Percentiles rank a stretch among this genome's conserved stretches.
Conservation (phyloP, 2,797 vertebrate genomes). For the Phrynocephalus vlangalii region DNA sequence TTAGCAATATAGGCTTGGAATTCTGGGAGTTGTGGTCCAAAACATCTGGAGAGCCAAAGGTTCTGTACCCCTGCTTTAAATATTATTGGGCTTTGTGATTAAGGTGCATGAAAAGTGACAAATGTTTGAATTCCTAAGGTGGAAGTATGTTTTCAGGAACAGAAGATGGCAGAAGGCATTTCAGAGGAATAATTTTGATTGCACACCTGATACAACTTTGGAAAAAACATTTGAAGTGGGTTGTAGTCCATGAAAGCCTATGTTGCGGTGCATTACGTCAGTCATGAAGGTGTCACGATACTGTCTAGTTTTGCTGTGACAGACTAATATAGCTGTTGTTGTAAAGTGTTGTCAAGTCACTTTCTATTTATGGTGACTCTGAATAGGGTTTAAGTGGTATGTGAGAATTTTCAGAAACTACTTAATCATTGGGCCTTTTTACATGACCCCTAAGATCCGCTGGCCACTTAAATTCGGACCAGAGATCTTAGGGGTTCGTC, state of each 20-base stretch:
- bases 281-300: neutral
- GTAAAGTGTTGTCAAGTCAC: too few species aligned
- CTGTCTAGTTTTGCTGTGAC: neutral
- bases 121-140: neutral
- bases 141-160: neutral
- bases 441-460: too few species aligned
- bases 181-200: neutral
- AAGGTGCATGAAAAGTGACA: neutral
- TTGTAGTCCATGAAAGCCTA: neutral
- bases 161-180: neutral
- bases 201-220: neutral
- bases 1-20: too few species aligned
- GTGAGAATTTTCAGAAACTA: too few species aligned
- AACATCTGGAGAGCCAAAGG: too few species aligned
- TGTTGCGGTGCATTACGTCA: neutral
- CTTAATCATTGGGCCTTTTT: too few species aligned
- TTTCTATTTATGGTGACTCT: too few species aligned
- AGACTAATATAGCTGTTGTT: neutral
- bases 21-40: too few species aligned
- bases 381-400: too few species aligned
- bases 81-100: constrained; percentile 1
- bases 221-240: neutral
- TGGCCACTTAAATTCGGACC: too few species aligned
- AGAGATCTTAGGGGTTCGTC: too few species aligned
- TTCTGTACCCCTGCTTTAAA: neutral